Conservation (phyloP, 2,113 vertebrate species). For the Thalassoma bifasciatum region DNA sequence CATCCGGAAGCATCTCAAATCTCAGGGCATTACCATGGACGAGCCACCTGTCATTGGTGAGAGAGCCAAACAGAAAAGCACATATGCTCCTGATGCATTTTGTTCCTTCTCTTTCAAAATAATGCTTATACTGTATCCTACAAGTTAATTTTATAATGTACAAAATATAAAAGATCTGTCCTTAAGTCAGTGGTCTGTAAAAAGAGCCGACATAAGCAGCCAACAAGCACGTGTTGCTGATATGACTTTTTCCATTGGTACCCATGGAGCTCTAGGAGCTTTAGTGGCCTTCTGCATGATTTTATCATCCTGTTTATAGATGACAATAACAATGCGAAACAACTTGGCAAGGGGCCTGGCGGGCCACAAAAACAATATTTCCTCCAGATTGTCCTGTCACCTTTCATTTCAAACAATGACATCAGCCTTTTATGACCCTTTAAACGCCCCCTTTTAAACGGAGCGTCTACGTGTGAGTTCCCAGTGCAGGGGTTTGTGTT, state of each 20-base stretch:
- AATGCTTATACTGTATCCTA: too few species aligned
- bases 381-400: conserved; percentile 27
- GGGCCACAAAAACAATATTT: conserved; percentile 45
- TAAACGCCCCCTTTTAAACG: conserved; percentile 1
- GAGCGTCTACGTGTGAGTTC: background rate
- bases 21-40: conserved; percentile 99
- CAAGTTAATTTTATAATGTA: background rate
- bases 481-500: background rate
- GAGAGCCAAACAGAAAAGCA: conserved; percentile 36
- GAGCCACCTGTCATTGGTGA: conserved; percentile 98
- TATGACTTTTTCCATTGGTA: background rate
- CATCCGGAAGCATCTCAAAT: conserved; percentile 99
- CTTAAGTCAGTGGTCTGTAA: background rate
- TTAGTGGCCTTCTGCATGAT: conserved; percentile 12
- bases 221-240: background rate
- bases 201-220: conserved; percentile 17
- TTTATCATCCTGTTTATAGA: conserved; percentile 42
- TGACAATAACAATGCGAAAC: conserved; percentile 47
- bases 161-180: background rate
- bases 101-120: too few species aligned
- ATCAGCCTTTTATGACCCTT: conserved; percentile 46
- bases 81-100: too few species aligned
- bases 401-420: conserved; percentile 42
- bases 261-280: conserved; percentile 12
- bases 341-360: background rate